These are phyloP conservation scores for Fistularia tabacaria DNA, from an alignment of 2,797 vertebrate species.

Conservation along the genomic window DNA sequence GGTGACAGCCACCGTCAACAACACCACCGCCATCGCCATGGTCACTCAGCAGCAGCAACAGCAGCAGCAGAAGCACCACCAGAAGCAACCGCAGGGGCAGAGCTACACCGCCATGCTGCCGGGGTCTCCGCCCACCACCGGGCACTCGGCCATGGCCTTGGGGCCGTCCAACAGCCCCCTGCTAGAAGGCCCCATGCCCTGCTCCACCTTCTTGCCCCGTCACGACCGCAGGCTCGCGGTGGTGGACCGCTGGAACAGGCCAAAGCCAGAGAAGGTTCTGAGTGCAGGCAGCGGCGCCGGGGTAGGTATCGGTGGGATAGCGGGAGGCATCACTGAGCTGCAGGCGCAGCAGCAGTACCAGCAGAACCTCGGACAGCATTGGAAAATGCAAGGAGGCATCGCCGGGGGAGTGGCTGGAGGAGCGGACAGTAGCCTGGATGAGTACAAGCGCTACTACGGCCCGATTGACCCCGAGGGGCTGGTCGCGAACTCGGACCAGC, in stretches of 20 bases:
- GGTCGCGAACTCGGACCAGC: conserved; percentile 68
- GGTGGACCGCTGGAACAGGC: conserved; percentile 83
- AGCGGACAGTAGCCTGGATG: conserved; percentile 75
- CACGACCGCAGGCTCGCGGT: conserved; percentile 80
- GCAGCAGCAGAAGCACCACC: conserved; percentile 70
- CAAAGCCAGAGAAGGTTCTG: conserved; percentile 70
- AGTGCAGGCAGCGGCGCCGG: conserved; percentile 52
- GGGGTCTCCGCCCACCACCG: conserved; percentile 65
- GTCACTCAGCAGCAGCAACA: conserved; percentile 64
- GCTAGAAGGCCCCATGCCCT: conserved; percentile 78
- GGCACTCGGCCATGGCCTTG: conserved; percentile 77
- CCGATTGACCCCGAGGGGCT: conserved; percentile 89
- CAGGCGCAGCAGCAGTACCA: conserved; percentile 69
- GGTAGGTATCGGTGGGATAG: conserved; percentile 65
- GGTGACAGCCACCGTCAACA: conserved; percentile 70
- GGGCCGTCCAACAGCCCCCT: conserved; percentile 81
- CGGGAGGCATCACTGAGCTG: conserved; percentile 67
- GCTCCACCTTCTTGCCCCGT: conserved; percentile 83
- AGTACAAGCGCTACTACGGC: conserved; percentile 90
- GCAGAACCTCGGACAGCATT: conserved; percentile 68
- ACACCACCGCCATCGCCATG: conserved; percentile 72
- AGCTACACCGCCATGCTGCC: conserved; percentile 75
- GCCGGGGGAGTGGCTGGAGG: conserved; percentile 35
- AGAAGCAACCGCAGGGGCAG: conserved; percentile 76
- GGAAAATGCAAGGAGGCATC: conserved; percentile 58